Evolutionary conservation across 2,797 vertebrate species (phyloP), one percentile per base, ranked within the genome.

Genomic region (Rhadinocentrus ornatus): DNA sequence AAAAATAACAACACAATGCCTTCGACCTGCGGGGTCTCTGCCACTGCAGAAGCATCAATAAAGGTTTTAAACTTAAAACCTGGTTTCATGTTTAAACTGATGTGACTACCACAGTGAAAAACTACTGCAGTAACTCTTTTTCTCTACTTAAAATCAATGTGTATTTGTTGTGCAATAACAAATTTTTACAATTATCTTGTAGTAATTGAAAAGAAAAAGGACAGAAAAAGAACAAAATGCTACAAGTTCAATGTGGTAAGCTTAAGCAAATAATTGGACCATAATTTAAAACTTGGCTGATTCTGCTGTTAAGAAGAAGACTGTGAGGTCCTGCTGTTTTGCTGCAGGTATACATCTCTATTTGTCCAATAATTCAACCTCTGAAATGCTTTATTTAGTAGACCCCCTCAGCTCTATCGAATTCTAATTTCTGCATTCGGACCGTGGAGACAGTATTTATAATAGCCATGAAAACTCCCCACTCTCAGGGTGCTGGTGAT

Each of bases 331-430:
- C 61, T 62, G 66, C 59, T 81, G 71, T 89, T 87, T 88, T 78
- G 82, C 90, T 87, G 77, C 85, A 93, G 91, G 89, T 92, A 76
- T 86, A 91, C 89, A 92, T 87, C 82, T 89, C 81, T 79, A 80
- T 90, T 86, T 89, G 74, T 83, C 92, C 83, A 93, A 92, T 93
- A 90, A 93, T 92, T 92, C 77, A 92, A 24, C 66, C 22, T 44
- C 35, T 27, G 27, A 86, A 89, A 91, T 85, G 58, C 85, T 89
- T 92, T 91, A 88, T 92, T 93, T 90, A 89, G 83, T 67, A 84
- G 78, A 86, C 44, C 77, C 78, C 87, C 65, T 75, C 10, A 68
- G 79, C 82, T 76, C 62, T 58, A 63, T 82, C 81, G 78, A 74
- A 84, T 82, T 91, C 83, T 75, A 86, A 72, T 81, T 78, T 79